Evolutionary conservation across 2,113 vertebrate species (phyloP), one percentile per base, ranked within the genome.

Genomic region (Hoplias malabaricus): DNA sequence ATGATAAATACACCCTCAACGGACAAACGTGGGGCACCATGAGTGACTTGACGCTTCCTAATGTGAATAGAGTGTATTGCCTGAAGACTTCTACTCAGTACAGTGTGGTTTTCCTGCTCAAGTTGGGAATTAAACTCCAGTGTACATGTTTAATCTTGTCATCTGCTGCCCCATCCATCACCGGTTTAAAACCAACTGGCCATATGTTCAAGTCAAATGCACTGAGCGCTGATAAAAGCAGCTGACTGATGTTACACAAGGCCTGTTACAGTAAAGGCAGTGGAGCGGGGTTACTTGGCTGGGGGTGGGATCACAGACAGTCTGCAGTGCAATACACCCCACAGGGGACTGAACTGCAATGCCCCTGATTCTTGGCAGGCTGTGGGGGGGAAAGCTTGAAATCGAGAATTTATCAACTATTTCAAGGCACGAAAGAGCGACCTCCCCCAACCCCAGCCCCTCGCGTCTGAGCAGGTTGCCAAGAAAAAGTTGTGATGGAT

Each of bases 401-500:
- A 87, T 67, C n/a, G 40, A 36, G 0, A 50, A 73, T 90, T 86
- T 85, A 83, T 86, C 84, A 83, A 77, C 70, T 69, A 63, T 73
- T 79, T 54, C 50, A 80, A 83, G 85, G 87, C 80, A 36, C 54
- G 67, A 21, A 54, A 78, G 2, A 86, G 75, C 71, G 86, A 67
- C 77, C 25, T 31, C 9, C 12, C 5, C n/a, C 19, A n/a, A n/a
- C n/a, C n/a, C n/a, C n/a, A n/a, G n/a, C 29, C n/a, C 40, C 43
- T 73, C 71, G 74, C 83, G 65, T 42, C 71, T 61, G 84, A 84
- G 6, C 2, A 76, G 83, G 85, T 68, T 84, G 80, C 79, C 79
- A 87, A 84, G 83, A 84, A 89, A 73, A 77, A 59, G 11, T 2
- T 46, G 1, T 87, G 76, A 86, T 71, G 86, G 79, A 87, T 85